Evolutionary conservation across 2,113 vertebrate genomes (phyloP), one percentile per base, ranked within the genome.

Genomic region (Melierax canorus): DNA sequence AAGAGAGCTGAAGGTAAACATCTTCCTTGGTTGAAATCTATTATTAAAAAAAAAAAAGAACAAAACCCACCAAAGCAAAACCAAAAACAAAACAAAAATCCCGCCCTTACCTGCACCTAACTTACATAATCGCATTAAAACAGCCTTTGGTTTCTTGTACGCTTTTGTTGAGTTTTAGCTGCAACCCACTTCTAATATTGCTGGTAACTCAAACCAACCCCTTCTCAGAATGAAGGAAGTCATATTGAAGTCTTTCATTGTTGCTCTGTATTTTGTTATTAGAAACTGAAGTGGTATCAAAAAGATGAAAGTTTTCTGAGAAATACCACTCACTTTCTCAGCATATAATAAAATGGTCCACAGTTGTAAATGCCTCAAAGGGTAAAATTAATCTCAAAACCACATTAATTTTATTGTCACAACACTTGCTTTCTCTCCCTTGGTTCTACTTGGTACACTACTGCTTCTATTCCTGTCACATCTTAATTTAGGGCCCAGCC

Each of bases 171-270:
- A 60, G 43, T 30, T 94, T 85, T 38, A 86, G 71, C 71, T 86
- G 38, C 67, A 93, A 32, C 63, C 90, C 59, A 10, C n/a, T 76
- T 66, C 85, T 90, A 9, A 87, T 78, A 79, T 39, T 69, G 56
- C 71, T 41, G 58, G 73, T 69, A 94, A 93, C 72, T 79, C 88
- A 64, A 76, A 97, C 45, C 76, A 94, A 95, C 14, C 88, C 77
- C n/a, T 78, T 26, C 77, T 73, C 51, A 68, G 68, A 73, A 68
- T 60, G 45, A 45, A 64, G 55, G n/a, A 60, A 78, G 16, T 39
- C 21, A 6, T 11, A 86, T 29, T 77, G 59, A 93, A 94, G 73
- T 20, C 53, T 94, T 88, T 66, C 82, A 59, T 15, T 74, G 45
- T 38, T 85, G 76, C 36, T 78, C 48, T 50, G 43, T 27, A 41